Evolutionary conservation across 1,140 invertebrate genomes (phyloP).

Genomic region (Camponotus vicinus): DNA sequence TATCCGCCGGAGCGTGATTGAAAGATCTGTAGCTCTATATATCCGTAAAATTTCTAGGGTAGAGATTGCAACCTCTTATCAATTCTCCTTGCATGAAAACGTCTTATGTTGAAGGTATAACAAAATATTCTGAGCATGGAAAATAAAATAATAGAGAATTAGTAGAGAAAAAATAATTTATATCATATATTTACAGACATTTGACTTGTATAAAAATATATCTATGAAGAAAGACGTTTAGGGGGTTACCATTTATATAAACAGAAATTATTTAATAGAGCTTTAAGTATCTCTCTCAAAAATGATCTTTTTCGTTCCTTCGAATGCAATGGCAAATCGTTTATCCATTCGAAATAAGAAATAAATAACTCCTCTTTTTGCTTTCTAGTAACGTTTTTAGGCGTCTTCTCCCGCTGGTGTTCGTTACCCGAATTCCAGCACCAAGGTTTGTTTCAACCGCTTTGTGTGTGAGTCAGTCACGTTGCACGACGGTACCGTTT

Average conservation of each 20-base stretch:
- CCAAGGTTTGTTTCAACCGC: conserved; percentile 45
- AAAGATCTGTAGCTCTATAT: conserved; percentile 36
- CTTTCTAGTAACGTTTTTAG: conserved; percentile 18
- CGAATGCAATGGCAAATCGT: background rate
- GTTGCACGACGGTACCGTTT: conserved; percentile 53
- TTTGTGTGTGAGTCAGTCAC: conserved; percentile 58
- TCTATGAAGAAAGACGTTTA: background rate
- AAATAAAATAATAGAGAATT: background rate
- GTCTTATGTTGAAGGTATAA: background rate
- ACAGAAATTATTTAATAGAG: background rate
- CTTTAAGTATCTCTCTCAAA: background rate
- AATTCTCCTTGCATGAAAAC: conserved; percentile 20
- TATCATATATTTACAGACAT: background rate
- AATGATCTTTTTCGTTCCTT: background rate
- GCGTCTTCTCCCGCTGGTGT: conserved; percentile 31
- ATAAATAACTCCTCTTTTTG: conserved; percentile 33
- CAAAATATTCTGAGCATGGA: conserved; percentile 3
- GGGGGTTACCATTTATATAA: background rate
- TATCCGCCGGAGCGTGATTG: conserved; percentile 51
- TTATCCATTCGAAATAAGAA: conserved; percentile 26
- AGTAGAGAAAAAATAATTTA: conserved; percentile 6
- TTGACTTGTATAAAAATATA: background rate
- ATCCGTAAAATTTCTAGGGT: conserved; percentile 51
- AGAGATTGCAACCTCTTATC: conserved; percentile 37
- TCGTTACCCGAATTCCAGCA: conserved; percentile 56